Percentiles rank a stretch among this genome's conserved stretches.
phyloP scores from a whole-genome alignment of 92 coral and sea anemone species.

The Metridium senile region DNA sequence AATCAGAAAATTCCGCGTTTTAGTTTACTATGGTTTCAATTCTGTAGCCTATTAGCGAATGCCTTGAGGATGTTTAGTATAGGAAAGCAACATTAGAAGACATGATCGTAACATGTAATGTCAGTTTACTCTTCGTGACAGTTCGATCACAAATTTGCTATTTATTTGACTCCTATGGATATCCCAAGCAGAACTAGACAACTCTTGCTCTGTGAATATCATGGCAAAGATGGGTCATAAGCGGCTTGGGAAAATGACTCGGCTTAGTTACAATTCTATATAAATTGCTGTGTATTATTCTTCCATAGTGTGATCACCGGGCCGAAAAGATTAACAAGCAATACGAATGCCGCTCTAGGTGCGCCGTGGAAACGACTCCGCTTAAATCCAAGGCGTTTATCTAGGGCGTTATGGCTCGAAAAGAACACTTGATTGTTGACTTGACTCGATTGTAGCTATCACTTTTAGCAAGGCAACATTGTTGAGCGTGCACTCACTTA shows the following conservation, averaged over 20 bases:
- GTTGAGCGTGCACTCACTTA: slow-evolving; percentile 24
- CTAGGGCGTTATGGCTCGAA: slow-evolving; percentile 15
- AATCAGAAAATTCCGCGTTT: neutral
- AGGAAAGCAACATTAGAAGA: neutral
- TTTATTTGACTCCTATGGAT: slow-evolving; percentile 7
- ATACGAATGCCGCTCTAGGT: slow-evolving; percentile 27
- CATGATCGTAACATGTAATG: slow-evolving; percentile 10
- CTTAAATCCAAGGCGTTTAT: slow-evolving; percentile 21
- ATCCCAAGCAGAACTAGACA: neutral
- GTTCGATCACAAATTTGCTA: slow-evolving; percentile 1
- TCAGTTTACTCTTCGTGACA: slow-evolving; percentile 28
- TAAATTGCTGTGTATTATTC: slow-evolving; percentile 3
- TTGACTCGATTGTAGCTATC: slow-evolving; percentile 21
- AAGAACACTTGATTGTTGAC: slow-evolving; percentile 32
- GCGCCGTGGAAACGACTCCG: slow-evolving; percentile 16
- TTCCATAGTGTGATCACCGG: slow-evolving; percentile 24
- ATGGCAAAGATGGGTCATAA: neutral
- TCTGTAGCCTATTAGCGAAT: neutral
- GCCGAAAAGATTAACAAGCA: slow-evolving; percentile 18
- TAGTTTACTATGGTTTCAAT: neutral
- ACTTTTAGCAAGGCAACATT: slow-evolving; percentile 11
- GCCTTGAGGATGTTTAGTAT: neutral
- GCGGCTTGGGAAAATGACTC: neutral
- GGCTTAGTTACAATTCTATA: slow-evolving; percentile 14
- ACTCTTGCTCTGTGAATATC: neutral